Evolutionary conservation across 1,140 invertebrate species (phyloP).

Genomic region (Aphidius ervi): DNA sequence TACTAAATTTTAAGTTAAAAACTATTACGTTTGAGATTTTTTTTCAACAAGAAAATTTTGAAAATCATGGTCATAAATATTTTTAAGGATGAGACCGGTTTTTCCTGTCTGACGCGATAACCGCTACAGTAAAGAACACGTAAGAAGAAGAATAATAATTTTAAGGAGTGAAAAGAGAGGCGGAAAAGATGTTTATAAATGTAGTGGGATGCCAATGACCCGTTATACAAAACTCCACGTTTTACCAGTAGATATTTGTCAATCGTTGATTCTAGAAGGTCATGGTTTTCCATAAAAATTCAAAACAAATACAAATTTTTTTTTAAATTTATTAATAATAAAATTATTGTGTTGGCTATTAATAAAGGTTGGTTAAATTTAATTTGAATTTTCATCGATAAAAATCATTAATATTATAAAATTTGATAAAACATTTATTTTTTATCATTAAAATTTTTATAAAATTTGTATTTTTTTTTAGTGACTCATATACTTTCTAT

Average conservation of each 20-base stretch:
- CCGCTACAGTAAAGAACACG: neutral
- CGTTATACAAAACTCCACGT: conserved; percentile 36
- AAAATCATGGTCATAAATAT: neutral
- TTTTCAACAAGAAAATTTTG: neutral
- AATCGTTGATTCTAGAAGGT: conserved; percentile 30
- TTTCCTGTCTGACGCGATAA: neutral
- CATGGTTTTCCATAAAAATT: conserved; percentile 26
- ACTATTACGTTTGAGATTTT: neutral
- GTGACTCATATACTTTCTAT: too few relatives aligned
- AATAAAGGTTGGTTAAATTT: too few relatives aligned
- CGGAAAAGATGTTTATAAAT: conserved; percentile 25
- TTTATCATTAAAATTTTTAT: too few relatives aligned
- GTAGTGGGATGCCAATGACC: conserved; percentile 34
- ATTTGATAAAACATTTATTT: too few relatives aligned
- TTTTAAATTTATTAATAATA: too few relatives aligned
- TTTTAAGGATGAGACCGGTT: neutral
- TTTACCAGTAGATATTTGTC: conserved; percentile 28
- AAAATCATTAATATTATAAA: too few relatives aligned
- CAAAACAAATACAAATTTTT: too few relatives aligned
- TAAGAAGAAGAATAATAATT: conserved; percentile 1
- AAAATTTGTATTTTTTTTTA: too few relatives aligned
- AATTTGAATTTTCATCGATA: too few relatives aligned
- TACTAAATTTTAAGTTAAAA: neutral
- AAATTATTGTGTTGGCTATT: too few relatives aligned
- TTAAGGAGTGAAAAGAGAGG: conserved; percentile 8